Evolutionary conservation across 2,888 invertebrate genomes (phyloP), one percentile per base, ranked within the genome.

Genomic region (Himalopsyche anomala): DNA sequence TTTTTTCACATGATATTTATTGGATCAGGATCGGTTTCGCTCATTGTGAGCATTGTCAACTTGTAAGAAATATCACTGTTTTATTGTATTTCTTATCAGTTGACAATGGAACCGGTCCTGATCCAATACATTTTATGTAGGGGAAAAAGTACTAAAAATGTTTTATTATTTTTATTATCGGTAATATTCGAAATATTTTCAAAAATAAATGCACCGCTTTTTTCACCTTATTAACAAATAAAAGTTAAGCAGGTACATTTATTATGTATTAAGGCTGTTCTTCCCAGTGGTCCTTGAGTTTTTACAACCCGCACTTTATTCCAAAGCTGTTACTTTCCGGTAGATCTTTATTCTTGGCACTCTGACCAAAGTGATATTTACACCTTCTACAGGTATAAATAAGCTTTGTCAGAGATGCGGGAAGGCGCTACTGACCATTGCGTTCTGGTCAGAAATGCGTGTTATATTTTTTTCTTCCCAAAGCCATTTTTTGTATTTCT

Each of bases 301-400:
- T 62, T 62, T 62, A 62, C 62, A 62, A 19, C 62, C 62, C 62
- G 62, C 62, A 62, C 62, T 62, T 19, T 62, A 62, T 62, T 62
- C 2, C 19, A 19, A 62, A 62, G 28, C 62, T n/a, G 62, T 62
- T 62, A 62, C 62, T 62, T 62, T 62, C 62, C 62, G 62, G 62
- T 62, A 62, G 62, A 62, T 62, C 62, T 62, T 62, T 56, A 56
- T 56, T 62, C 62, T 62, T 62, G n/a, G 62, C 62, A 28, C 62
- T 28, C 28, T 19, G 62, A 62, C n/a, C 62, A 62, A 62, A 62
- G 62, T 28, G 62, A 62, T 62, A 1, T 62, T 62, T 62, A 62
- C 62, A 62, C 62, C 62, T 62, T 62, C 19, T 4, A 62, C 62
- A 62, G 62, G 62, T 62, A 62, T 62, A 62, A 62, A 62, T 62